Evolutionary conservation across 2,888 invertebrate genomes (phyloP).

Genomic region (Dione vanillae): DNA sequence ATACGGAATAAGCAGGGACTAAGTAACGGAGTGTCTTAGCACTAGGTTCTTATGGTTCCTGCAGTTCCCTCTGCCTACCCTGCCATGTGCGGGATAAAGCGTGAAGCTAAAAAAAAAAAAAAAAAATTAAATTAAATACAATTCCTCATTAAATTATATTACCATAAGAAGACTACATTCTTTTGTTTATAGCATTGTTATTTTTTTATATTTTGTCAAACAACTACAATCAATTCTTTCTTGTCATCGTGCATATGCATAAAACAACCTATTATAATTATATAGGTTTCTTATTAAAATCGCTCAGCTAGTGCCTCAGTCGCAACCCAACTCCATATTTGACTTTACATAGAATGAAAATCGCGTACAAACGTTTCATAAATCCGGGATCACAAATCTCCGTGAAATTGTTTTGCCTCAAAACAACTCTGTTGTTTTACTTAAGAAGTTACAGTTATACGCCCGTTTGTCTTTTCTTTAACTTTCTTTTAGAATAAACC

Average conservation of each 20-base stretch:
- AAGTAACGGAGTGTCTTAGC: too few species aligned
- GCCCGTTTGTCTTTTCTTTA: constrained; percentile 21
- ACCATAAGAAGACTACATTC: too few species aligned
- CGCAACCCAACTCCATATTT: constrained; percentile 27
- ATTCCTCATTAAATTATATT: too few species aligned
- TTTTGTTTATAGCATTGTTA: too few species aligned
- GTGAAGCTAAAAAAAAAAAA: too few species aligned
- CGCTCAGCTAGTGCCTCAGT: constrained; percentile 2
- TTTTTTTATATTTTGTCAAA: too few species aligned
- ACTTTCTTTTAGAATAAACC: background rate
- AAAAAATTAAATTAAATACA: too few species aligned
- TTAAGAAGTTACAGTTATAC: constrained; percentile 36
- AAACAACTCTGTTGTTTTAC: constrained; percentile 42
- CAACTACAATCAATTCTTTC: too few species aligned
- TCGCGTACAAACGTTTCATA: constrained; percentile 58
- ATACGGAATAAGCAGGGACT: too few species aligned
- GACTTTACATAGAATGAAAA: constrained; percentile 36
- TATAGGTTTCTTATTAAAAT: background rate
- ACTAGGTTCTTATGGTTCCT: too few species aligned
- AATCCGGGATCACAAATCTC: constrained; percentile 57
- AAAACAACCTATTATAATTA: background rate
- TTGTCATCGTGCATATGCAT: background rate
- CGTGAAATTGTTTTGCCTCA: constrained; percentile 56
- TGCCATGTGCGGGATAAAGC: too few species aligned
- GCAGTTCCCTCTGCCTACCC: too few species aligned